phyloP scores from a whole-genome alignment of 1,140 invertebrate genomes.

The Diorhabda sublineata region DNA sequence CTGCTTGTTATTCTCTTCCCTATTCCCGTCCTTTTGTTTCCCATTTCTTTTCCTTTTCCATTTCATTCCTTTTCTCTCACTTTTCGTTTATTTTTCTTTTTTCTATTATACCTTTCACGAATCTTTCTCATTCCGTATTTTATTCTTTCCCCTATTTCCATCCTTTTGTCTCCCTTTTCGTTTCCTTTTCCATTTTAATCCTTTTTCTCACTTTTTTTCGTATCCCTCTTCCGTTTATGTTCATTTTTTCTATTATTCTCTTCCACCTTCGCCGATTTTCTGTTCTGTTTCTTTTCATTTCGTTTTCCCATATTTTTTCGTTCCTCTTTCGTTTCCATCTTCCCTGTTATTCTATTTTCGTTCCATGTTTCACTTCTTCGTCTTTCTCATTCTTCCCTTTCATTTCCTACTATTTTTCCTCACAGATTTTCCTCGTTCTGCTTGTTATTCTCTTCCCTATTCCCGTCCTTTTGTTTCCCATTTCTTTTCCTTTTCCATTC shows the following conservation, averaged over 20 bases:
- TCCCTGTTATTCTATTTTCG: not conserved
- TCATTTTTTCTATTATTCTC: no score
- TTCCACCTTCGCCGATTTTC: not conserved
- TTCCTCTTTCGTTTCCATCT: not conserved
- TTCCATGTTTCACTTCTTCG: not conserved
- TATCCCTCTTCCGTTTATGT: not conserved
- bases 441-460: not conserved
- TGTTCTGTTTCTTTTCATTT: not conserved
- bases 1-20: not conserved
- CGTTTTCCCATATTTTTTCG: not conserved
- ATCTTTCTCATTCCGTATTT: not conserved
- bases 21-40: fast-evolving
- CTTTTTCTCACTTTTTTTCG: not conserved
- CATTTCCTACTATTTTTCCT: not conserved
- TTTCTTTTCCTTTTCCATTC: not conserved
- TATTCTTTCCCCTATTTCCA: not conserved
- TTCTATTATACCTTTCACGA: not conserved
- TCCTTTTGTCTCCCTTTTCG: not conserved
- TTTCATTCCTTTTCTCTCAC: not conserved
- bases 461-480: not conserved
- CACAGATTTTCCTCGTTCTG: no score
- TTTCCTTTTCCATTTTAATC: not conserved
- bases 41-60: not conserved
- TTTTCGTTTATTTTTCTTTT: not conserved
- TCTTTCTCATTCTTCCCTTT: not conserved